Evolutionary conservation across 2,113 vertebrate species (phyloP).

Genomic region (Anolis sagrei): DNA sequence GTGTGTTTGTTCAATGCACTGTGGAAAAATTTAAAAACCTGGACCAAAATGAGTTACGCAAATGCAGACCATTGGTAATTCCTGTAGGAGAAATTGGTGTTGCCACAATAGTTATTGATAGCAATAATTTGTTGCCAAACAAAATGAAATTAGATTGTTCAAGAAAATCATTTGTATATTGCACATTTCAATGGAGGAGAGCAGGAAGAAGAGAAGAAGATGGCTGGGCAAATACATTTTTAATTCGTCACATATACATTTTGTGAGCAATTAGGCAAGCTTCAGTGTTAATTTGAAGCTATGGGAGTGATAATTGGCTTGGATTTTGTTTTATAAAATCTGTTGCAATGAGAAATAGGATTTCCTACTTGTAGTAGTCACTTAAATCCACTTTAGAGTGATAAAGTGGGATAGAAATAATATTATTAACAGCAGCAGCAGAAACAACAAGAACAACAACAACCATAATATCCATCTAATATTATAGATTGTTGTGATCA

Average conservation of each 20-base stretch:
- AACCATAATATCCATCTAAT: background rate
- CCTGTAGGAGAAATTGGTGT: constrained; percentile 70
- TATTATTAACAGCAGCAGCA: too few species aligned
- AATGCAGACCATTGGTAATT: constrained; percentile 59
- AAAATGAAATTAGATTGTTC: constrained; percentile 67
- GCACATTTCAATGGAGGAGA: constrained; percentile 37
- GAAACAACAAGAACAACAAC: too few species aligned
- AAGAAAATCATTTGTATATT: constrained; percentile 62
- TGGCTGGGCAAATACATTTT: constrained; percentile 65
- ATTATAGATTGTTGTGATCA: background rate
- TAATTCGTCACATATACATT: constrained; percentile 45
- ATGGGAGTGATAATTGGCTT: constrained; percentile 48
- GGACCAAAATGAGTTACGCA: constrained; percentile 49
- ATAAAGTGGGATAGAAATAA: too few species aligned
- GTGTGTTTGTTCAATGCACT: background rate
- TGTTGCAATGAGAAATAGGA: constrained; percentile 53
- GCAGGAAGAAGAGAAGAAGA: constrained; percentile 6
- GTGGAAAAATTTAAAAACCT: constrained; percentile 18
- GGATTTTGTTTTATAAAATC: constrained; percentile 46
- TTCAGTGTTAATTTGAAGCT: constrained; percentile 10
- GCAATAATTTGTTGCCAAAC: constrained; percentile 68
- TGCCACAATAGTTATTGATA: constrained; percentile 57
- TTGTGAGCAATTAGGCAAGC: constrained; percentile 48
- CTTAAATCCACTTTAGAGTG: too few species aligned
- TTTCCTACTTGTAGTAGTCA: constrained; percentile 18